Evolutionary conservation across 1,140 invertebrate species (phyloP), one percentile per base, ranked within the genome.

Genomic region (Pseudomyrmex cubaensis): DNA sequence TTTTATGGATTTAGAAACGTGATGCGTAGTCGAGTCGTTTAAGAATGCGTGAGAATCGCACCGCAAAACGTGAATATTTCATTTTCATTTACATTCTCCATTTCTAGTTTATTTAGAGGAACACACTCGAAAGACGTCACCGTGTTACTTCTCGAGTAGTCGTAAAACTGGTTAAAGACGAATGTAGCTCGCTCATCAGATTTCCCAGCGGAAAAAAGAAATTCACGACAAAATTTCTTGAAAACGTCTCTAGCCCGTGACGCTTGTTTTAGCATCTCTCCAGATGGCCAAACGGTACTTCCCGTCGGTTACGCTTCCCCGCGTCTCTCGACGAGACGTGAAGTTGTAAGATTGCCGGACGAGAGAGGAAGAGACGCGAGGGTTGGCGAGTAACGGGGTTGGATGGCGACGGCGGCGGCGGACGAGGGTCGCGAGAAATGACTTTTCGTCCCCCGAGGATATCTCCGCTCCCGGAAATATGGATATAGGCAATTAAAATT

Each of bases 401-500:
- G 59, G 44, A 17, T 7, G 25, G 25, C 57, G 59, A 2, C 61
- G 22, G 12, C n/a, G 66, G 35, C 57, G 59, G 69, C 44, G 82
- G 75, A 52, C 20, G 70, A 83, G 83, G 83, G 84, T 84, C 83
- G 77, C 85, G 86, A 88, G 88, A 90, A 91, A 91, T 90, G 85
- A 89, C 86, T 91, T 90, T 91, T 89, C 88, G 59, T 90, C 70
- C 89, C 90, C 83, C 54, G 74, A 61, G 89, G 89, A 85, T 88
- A 88, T 85, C 69, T 75, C 73, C 69, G 63, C 84, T 88, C 62
- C 85, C 86, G 88, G 89, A 90, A 90, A 90, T 90, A 90, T 90
- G 89, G 89, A 90, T 90, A 90, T 90, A 90, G 88, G 89, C 89
- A 90, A 90, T 90, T 90, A 90, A 90, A 90, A 90, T 90, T 90